phyloP scores from a whole-genome alignment of 2,113 vertebrate species.

The Cyprinodon brontotheroides region DNA sequence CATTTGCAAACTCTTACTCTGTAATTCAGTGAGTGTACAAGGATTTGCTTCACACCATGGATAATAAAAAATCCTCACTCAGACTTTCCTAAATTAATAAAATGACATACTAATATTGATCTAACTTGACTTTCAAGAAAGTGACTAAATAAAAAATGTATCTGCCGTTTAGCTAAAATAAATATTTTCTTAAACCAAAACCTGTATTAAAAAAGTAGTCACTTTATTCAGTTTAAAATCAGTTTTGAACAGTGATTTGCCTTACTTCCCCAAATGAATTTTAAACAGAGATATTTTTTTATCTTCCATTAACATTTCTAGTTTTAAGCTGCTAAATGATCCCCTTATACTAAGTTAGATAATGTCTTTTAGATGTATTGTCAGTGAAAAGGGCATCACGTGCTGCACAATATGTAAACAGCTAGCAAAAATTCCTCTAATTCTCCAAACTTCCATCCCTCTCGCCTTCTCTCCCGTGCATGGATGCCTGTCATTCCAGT shows the following conservation, averaged over 20 bases:
- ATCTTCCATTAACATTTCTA: no score
- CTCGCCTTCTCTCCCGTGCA: slow-evolving; percentile 16
- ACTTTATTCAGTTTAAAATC: no score
- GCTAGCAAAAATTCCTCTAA: not conserved
- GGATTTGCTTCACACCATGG: not conserved
- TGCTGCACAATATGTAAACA: slow-evolving; percentile 25
- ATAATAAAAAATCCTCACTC: not conserved
- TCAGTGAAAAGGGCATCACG: not conserved
- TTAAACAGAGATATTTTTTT: no score
- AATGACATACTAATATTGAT: no score
- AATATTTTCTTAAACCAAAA: no score
- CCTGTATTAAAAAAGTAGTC: no score
- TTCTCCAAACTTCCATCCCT: slow-evolving; percentile 4
- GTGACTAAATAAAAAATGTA: not conserved
- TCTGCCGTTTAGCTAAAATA: not conserved
- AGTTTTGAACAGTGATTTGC: not conserved
- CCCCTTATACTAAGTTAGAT: not conserved
- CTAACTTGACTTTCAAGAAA: not conserved
- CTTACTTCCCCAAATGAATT: no score
- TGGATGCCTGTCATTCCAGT: slow-evolving; percentile 63
- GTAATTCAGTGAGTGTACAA: not conserved
- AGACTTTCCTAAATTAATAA: not conserved
- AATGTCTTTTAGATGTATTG: not conserved
- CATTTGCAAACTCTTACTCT: not conserved
- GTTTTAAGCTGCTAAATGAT: not conserved